Evolutionary conservation across 2,113 vertebrate species (phyloP).

Genomic region (Cathartes aura): DNA sequence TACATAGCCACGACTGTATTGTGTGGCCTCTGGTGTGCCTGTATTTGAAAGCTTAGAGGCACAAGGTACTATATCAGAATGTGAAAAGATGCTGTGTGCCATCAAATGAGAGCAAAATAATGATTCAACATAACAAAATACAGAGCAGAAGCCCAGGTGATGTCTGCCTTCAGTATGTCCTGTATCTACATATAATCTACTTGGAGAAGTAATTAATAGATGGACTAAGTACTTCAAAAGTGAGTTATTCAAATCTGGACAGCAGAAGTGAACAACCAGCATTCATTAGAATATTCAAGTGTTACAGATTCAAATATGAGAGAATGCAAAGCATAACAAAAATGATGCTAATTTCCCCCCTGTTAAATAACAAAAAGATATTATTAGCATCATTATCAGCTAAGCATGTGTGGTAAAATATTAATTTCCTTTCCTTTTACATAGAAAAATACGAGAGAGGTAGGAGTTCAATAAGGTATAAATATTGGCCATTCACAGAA

Average conservation of each 20-base stretch:
- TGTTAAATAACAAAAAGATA: neutral
- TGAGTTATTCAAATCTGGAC: neutral
- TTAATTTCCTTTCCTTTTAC: neutral
- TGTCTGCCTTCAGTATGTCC: neutral
- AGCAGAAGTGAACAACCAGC: neutral
- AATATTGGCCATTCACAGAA: neutral
- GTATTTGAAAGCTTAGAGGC: neutral
- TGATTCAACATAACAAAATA: neutral
- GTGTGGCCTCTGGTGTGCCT: fast-evolving
- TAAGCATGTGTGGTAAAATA: neutral
- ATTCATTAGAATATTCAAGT: neutral
- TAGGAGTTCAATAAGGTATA: neutral
- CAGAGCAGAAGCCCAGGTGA: neutral
- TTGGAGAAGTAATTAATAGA: neutral
- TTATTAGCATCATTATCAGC: neutral
- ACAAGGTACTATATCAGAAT: neutral
- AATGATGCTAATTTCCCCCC: neutral
- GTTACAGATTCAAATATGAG: neutral
- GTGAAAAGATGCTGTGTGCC: neutral
- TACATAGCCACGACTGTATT: fast-evolving
- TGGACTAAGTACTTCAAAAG: neutral
- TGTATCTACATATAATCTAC: neutral
- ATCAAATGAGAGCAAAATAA: neutral
- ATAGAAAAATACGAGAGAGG: neutral
- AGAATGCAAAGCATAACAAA: neutral